Conservation (phyloP, 2,888 invertebrate species). For the Euzophera pinguis region DNA sequence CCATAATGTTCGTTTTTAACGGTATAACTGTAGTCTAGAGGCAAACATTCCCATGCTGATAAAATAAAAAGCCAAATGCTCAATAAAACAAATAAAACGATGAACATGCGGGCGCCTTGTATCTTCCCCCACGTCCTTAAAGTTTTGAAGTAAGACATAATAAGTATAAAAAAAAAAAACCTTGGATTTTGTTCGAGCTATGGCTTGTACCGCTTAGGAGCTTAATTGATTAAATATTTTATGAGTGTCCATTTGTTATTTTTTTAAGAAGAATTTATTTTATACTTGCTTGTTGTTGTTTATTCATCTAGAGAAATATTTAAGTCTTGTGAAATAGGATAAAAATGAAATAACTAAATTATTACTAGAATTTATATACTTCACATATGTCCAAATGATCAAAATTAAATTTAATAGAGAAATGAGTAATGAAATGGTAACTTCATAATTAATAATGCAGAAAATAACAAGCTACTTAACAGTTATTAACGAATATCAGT, state of each 20-base stretch:
- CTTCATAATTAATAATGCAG: constrained; percentile 31
- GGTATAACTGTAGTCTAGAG: constrained; percentile 21
- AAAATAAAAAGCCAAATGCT: constrained; percentile 30
- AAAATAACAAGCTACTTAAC: constrained; percentile 35
- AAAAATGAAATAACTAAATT: constrained; percentile 19
- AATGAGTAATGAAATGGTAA: constrained; percentile 21
- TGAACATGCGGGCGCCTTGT: constrained; percentile 38
- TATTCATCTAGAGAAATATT: too few species aligned
- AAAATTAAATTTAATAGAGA: too few species aligned
- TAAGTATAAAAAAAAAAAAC: constrained; percentile 12
- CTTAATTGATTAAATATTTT: too few species aligned
- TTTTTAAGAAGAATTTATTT: too few species aligned
- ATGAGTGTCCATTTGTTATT: too few species aligned
- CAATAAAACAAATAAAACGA: constrained; percentile 27
- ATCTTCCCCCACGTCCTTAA: constrained; percentile 18
- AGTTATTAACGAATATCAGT: constrained; percentile 29
- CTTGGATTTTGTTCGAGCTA: too few species aligned
- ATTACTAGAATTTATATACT: too few species aligned
- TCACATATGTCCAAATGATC: too few species aligned
- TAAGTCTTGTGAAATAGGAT: constrained; percentile 5
- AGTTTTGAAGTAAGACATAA: constrained; percentile 20
- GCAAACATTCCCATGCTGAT: constrained; percentile 23
- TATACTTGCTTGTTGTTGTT: too few species aligned
- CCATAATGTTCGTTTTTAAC: constrained; percentile 25
- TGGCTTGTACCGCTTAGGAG: too few species aligned